A percentile compares a stretch with the other conserved stretches of the same genome.
phyloP scores from a whole-genome alignment of 1,140 invertebrate genomes.

The Aphidius gifuensis region DNA sequence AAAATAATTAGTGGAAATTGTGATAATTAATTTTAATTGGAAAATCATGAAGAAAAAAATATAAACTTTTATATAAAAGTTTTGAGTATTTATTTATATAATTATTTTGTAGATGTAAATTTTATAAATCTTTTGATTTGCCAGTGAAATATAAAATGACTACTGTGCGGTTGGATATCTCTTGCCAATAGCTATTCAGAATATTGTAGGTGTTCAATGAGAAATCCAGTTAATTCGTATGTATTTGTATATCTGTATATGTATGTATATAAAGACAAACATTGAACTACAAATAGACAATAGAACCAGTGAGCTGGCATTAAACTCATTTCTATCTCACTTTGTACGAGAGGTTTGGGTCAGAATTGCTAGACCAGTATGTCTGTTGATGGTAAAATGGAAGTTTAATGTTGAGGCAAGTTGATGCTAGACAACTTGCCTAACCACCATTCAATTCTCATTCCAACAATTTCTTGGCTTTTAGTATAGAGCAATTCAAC shows the following conservation, averaged over 20 bases:
- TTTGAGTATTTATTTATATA: no score
- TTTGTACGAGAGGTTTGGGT: constrained; percentile 3
- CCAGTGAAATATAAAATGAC: constrained; percentile 6
- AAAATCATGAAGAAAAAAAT: no score
- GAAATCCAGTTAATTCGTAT: constrained; percentile 12
- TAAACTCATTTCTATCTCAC: constrained; percentile 20
- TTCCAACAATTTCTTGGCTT: neutral
- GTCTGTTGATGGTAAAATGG: no score
- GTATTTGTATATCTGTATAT: neutral
- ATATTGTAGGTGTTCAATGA: constrained; percentile 17
- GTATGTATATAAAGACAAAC: constrained; percentile 4
- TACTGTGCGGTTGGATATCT: constrained; percentile 23
- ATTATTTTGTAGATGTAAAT: neutral
- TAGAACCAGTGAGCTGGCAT: constrained; percentile 22
- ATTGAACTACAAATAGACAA: constrained; percentile 23
- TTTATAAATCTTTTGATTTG: constrained; percentile 1
- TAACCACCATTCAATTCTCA: neutral
- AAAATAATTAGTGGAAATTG: no score
- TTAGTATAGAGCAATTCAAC: no score
- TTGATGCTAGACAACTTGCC: constrained; percentile 1
- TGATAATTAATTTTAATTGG: no score
- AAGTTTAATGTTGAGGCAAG: constrained; percentile 8
- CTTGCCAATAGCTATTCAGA: constrained; percentile 26
- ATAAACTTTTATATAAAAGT: no score
- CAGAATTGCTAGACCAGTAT: neutral